Conservation (phyloP, 2,888 invertebrate genomes). For the Mystacides longicornis region DNA sequence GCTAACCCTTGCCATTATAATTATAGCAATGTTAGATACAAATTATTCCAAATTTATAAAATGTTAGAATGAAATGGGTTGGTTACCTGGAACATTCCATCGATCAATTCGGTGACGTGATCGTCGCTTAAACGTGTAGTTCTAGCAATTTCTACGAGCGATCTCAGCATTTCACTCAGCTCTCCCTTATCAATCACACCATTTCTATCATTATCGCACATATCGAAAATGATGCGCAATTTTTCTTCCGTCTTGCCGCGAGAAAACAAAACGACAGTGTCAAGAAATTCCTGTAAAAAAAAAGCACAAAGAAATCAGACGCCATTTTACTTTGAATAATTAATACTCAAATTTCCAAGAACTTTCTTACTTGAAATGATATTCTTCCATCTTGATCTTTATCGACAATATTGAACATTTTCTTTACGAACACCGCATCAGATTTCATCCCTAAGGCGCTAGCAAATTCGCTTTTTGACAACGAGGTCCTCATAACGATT, state of each 20-base stretch:
- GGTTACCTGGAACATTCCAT: slow-evolving; percentile 81
- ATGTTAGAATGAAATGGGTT: neutral
- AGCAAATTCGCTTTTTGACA: slow-evolving; percentile 89
- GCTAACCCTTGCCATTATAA: too few species aligned
- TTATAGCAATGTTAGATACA: too few species aligned
- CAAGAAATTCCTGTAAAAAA: slow-evolving; percentile 71
- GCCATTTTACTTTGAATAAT: too few species aligned
- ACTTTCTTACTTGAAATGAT: slow-evolving; percentile 69
- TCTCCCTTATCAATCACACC: slow-evolving; percentile 92
- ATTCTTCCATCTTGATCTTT: slow-evolving; percentile 90
- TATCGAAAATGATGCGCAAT: slow-evolving; percentile 88
- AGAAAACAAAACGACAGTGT: slow-evolving; percentile 87
- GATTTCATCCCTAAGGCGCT: slow-evolving; percentile 92
- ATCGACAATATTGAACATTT: slow-evolving; percentile 97
- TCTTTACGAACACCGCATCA: slow-evolving; percentile 89
- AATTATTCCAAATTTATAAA: too few species aligned
- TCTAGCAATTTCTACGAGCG: slow-evolving; percentile 86
- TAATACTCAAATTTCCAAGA: neutral
- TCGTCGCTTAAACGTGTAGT: slow-evolving; percentile 86
- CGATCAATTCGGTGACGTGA: slow-evolving; percentile 85
- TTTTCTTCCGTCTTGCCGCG: slow-evolving; percentile 91
- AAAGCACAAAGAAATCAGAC: too few species aligned
- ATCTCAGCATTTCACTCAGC: slow-evolving; percentile 86
- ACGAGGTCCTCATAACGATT: slow-evolving; percentile 86
- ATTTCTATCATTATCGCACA: slow-evolving; percentile 94